Base-by-base conservation (phyloP, 2,888 invertebrate species). In the Cyclophora punctaria region DNA sequence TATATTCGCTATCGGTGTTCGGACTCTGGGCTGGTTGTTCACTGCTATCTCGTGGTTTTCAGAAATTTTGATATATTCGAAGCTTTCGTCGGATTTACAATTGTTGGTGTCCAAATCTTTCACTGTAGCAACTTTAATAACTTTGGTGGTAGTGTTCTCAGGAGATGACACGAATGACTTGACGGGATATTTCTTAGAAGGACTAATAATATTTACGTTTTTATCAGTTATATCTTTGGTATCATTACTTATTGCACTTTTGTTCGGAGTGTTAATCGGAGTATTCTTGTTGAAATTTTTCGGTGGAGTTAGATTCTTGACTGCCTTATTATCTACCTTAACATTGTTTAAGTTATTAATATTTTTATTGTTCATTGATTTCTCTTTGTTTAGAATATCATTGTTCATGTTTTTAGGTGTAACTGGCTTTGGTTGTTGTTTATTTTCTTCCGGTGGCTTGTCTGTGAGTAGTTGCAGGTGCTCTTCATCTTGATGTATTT, bases 41-140 rank as follows among this genome's bases (percentile, higher is more conserved):
- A 89, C 83, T 5, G 80, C 85, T 48, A 89, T 87, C 69, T 88
- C 85, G 71, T 86, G 86, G 53, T 86, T 75, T 60, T 88, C 75
- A 34, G 80, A 77, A 58, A 89, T 60, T 65, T 86, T 84, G 35
- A 89, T 80, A 49, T 80, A 86, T 65, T 89, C 84, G 56, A 89
- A 71, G 64, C 84, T 89, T 54, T 86, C 87, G 48, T 86, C 80
- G 0, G 80, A 80, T 65, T 78, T 82, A 51, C 73, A 80, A 67
- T 82, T 87, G 64, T 77, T 85, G 2, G 86, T 85, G 64, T 83
- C 85, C 55, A 87, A 74, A 59, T 89, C 87, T 63, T 88, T 87
- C 4, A 88, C 88, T 69, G 78, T 85, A 34, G 87, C 88, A 63
- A 87, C 65, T 78, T 87, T 88, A 60, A 78, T 86, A 46, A 75